phyloP scores from a whole-genome alignment of 2,113 vertebrate genomes.

The Seriola aureovittata region DNA sequence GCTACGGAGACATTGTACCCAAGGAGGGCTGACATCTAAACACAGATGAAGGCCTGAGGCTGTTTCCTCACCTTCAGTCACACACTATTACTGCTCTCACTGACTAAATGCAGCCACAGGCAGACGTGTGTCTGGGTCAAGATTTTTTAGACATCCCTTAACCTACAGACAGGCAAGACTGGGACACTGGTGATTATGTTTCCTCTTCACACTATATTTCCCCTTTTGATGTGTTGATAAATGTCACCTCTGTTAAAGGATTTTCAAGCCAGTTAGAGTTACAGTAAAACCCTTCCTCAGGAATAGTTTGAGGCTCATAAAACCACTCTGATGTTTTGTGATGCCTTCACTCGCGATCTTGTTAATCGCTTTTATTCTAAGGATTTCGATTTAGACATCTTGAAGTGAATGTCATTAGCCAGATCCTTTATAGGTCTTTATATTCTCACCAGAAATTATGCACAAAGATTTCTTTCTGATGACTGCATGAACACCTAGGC shows the following conservation, averaged over 20 bases:
- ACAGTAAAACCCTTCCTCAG: slow-evolving; percentile 43
- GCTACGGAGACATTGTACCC: slow-evolving; percentile 64
- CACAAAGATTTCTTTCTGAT: not conserved
- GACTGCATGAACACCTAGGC: not conserved
- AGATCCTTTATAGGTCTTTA: slow-evolving; percentile 15
- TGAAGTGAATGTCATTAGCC: slow-evolving; percentile 41
- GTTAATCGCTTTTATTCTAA: slow-evolving; percentile 46
- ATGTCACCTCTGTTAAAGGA: slow-evolving; percentile 71
- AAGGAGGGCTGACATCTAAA: slow-evolving; percentile 78
- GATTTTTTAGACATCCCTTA: slow-evolving; percentile 48
- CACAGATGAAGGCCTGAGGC: slow-evolving; percentile 72
- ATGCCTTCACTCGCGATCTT: slow-evolving; percentile 45
- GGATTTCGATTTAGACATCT: slow-evolving; percentile 14
- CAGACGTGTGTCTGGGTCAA: slow-evolving; percentile 72
- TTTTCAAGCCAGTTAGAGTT: slow-evolving; percentile 62
- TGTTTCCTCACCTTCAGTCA: slow-evolving; percentile 82
- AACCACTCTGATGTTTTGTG: slow-evolving; percentile 24
- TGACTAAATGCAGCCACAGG: slow-evolving; percentile 76
- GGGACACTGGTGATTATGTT: slow-evolving; percentile 59
- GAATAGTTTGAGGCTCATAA: slow-evolving; percentile 35
- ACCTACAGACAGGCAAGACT: slow-evolving; percentile 43
- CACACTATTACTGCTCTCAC: slow-evolving; percentile 82
- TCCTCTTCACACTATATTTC: slow-evolving; percentile 67
- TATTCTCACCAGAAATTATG: slow-evolving; percentile 25
- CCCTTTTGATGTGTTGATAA: slow-evolving; percentile 71